A percentile compares a stretch with the other conserved stretches of the same genome.
Evolutionary conservation across 1,140 invertebrate species (phyloP).

Genomic region (Drosophila prosaltans): DNA sequence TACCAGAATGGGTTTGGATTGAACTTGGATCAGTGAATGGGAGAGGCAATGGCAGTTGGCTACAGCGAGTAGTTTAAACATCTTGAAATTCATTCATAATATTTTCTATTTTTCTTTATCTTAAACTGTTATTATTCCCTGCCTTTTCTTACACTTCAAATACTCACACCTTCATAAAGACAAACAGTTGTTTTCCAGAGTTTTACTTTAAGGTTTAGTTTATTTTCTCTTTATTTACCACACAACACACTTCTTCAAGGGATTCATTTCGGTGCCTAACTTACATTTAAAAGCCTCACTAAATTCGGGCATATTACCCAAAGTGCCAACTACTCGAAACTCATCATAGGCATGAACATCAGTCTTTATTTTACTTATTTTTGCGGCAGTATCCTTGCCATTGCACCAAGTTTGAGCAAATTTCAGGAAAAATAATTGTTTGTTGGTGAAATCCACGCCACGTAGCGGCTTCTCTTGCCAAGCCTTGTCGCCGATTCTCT

Average conservation of each 20-base stretch:
- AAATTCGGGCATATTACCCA: conserved; percentile 88
- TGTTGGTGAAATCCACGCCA: conserved; percentile 84
- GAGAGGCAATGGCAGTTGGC: too few species aligned
- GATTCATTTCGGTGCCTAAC: conserved; percentile 87
- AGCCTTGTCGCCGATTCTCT: conserved; percentile 82
- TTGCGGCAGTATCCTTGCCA: conserved; percentile 82
- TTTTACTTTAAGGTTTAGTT: conserved; percentile 16
- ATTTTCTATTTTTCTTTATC: too few species aligned
- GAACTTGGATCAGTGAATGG: too few species aligned
- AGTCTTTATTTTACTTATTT: conserved; percentile 65
- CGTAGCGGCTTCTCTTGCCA: conserved; percentile 84
- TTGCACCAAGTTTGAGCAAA: conserved; percentile 85
- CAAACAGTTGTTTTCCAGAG: not conserved
- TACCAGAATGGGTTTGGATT: too few species aligned
- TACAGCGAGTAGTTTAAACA: too few species aligned
- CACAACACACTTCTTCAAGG: conserved; percentile 86
- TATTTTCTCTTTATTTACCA: conserved; percentile 61
- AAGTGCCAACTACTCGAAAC: conserved; percentile 87
- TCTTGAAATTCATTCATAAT: too few species aligned
- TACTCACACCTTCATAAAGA: not conserved
- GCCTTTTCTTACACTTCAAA: too few species aligned
- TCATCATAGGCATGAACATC: conserved; percentile 82
- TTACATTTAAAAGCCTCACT: conserved; percentile 87
- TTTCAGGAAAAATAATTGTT: conserved; percentile 86
- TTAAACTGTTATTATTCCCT: too few species aligned